Conservation (phyloP, 2,888 invertebrate genomes). For the Cheiracanthium punctorium region DNA sequence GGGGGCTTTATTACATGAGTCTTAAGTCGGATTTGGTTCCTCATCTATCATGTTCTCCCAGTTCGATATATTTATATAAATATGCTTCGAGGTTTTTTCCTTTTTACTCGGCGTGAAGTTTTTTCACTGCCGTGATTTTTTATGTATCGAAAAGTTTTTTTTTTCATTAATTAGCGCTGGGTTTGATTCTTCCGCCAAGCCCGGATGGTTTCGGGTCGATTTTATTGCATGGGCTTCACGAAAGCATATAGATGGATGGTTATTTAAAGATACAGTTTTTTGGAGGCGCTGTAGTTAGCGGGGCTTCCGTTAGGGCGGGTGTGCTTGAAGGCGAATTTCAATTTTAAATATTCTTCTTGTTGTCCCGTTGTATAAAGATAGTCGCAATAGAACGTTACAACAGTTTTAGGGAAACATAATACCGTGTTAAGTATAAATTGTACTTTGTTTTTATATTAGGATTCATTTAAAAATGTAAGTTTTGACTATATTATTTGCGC, state of each 20-base stretch:
- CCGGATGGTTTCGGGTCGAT: neutral
- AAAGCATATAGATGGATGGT: neutral
- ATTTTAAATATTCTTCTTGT: no score
- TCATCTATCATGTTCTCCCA: constrained; percentile 66
- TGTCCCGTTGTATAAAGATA: no score
- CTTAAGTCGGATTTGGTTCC: constrained; percentile 67
- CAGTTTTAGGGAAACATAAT: no score
- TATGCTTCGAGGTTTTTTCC: constrained; percentile 36
- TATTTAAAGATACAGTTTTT: no score
- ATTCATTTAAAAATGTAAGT: no score
- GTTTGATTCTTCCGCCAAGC: neutral
- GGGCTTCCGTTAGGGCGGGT: no score
- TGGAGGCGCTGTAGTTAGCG: no score
- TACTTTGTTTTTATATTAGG: no score
- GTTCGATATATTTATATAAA: constrained; percentile 68
- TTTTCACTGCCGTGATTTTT: constrained; percentile 8
- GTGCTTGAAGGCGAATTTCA: no score
- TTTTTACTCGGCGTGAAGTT: neutral
- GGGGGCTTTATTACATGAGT: constrained; percentile 69
- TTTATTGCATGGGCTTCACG: neutral
- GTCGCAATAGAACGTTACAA: no score
- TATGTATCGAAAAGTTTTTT: neutral
- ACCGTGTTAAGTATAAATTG: no score
- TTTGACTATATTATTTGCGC: no score
- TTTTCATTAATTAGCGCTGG: constrained; percentile 8